Conservation (phyloP, 2,888 invertebrate genomes). For the Agrotis exclamationis region DNA sequence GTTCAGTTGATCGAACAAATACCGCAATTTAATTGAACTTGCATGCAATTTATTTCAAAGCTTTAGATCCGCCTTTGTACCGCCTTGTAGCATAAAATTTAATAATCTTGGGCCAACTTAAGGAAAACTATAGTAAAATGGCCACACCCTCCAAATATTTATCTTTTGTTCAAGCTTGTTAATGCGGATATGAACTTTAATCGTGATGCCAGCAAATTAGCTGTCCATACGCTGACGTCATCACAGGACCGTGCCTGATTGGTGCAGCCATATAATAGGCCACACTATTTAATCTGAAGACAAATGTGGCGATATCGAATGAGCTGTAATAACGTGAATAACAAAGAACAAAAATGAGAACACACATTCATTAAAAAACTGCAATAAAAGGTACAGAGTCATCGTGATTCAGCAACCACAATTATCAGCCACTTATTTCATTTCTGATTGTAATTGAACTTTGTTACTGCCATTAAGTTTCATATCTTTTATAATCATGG, state of each 20-base stretch:
- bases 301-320: not conserved
- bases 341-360: not conserved
- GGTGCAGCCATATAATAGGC: not conserved
- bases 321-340: constrained; percentile 1
- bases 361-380: not conserved
- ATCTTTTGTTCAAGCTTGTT: constrained; percentile 3
- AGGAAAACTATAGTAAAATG: not conserved
- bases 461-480: not conserved
- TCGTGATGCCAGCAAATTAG: not conserved
- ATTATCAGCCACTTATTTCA: constrained; percentile 22
- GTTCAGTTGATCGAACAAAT: too few species aligned
- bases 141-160: not conserved
- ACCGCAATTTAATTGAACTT: too few species aligned
- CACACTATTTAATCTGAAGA: constrained; percentile 25
- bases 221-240: not conserved
- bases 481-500: too few species aligned
- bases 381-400: not conserved
- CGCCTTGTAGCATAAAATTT: too few species aligned
- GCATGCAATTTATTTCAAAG: too few species aligned
- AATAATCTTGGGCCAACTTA: not conserved
- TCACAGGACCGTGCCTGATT: too few species aligned
- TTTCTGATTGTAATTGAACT: not conserved
- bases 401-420: not conserved
- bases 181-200: not conserved
- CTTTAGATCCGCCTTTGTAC: too few species aligned